These are phyloP conservation scores for Scelioninae gen. 1 DNA, from an alignment of 2,888 invertebrate genomes.

Conservation along the genomic window DNA sequence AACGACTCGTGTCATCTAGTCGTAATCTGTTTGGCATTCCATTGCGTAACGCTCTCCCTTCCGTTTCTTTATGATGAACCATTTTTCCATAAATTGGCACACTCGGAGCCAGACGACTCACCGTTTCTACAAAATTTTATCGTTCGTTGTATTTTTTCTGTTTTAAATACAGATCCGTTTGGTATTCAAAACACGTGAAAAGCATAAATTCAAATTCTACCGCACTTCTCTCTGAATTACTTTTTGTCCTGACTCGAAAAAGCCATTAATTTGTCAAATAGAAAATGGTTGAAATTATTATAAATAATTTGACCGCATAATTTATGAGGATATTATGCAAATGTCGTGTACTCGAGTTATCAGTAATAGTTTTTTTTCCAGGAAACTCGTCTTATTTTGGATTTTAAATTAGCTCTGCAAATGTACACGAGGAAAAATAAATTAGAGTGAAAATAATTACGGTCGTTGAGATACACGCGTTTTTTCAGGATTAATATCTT, in stretches of 20 bases:
- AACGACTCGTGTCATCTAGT: constrained; percentile 85
- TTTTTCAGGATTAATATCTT: constrained; percentile 11
- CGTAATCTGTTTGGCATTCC: constrained; percentile 84
- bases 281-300: not conserved
- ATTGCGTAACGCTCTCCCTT: constrained; percentile 82
- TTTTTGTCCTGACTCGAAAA: not conserved
- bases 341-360: not conserved
- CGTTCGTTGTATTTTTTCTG: not conserved
- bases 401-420: constrained; percentile 4
- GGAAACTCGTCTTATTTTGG: not conserved
- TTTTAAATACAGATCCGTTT: not conserved
- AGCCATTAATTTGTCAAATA: not conserved
- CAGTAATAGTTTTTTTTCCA: not conserved
- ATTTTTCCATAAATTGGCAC: constrained; percentile 89
- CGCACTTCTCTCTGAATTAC: not conserved
- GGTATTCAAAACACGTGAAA: not conserved
- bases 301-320: not conserved
- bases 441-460: constrained; percentile 12
- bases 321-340: constrained; percentile 2
- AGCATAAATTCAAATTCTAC: not conserved
- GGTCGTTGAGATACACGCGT: constrained; percentile 6
- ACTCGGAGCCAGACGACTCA: constrained; percentile 73
- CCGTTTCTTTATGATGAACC: constrained; percentile 88
- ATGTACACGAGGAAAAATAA: constrained; percentile 7
- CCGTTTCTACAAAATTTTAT: constrained; percentile 44